phyloP scores from a whole-genome alignment of 2,888 invertebrate genomes.

The Antheraea assamensis region DNA sequence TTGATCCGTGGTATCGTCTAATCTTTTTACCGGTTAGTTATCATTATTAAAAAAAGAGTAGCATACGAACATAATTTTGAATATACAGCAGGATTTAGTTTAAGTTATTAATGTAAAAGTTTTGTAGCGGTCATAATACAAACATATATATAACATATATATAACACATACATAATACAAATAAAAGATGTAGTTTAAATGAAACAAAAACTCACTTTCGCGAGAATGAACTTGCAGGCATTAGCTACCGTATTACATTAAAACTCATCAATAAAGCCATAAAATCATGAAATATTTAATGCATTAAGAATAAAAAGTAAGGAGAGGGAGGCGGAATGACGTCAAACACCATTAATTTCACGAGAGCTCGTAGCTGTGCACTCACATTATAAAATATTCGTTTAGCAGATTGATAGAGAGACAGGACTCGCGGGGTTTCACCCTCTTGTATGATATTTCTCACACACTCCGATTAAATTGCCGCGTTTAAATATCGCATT shows the following conservation, averaged over 20 bases:
- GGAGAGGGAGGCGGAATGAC: background rate
- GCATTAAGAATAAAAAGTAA: background rate
- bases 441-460: background rate
- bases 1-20: no score
- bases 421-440: background rate
- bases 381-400: conserved; percentile 21
- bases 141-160: no score
- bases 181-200: no score
- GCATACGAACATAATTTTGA: no score
- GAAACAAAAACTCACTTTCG: no score
- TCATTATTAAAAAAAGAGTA: no score
- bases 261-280: background rate
- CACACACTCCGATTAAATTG: background rate
- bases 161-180: no score
- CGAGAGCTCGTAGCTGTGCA: background rate
- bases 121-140: no score
- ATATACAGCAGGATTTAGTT: no score
- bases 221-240: no score
- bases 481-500: background rate
- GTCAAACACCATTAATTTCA: background rate
- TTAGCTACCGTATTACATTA: background rate
- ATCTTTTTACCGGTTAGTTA: no score
- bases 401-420: conserved; percentile 21
- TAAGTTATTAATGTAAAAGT: no score
- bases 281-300: background rate